Evolutionary conservation across 2,888 invertebrate species (phyloP).

Genomic region (Leptinotarsa peninsularis): DNA sequence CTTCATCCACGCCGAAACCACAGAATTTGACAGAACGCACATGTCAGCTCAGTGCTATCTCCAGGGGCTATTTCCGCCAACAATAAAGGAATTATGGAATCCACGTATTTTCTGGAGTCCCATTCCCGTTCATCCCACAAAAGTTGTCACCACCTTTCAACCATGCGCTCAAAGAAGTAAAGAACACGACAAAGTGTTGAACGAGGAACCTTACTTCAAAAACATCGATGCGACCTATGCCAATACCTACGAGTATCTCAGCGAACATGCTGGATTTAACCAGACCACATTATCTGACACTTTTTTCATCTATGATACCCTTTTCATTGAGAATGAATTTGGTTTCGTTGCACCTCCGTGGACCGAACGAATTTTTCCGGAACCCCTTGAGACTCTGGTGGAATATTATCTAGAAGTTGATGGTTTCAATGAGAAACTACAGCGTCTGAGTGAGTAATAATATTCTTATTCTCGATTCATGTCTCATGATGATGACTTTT

Average conservation of each 20-base stretch:
- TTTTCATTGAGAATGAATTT: conserved; percentile 30
- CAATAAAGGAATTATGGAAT: conserved; percentile 71
- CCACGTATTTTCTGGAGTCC: conserved; percentile 75
- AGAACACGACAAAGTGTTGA: conserved; percentile 10
- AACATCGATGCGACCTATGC: conserved; percentile 69
- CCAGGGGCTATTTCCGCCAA: conserved; percentile 78
- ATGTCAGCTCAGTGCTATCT: conserved; percentile 85
- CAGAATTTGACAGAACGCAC: conserved; percentile 86
- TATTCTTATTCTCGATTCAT: too few species aligned
- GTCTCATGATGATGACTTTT: too few species aligned
- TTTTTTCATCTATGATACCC: conserved; percentile 19
- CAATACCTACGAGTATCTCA: conserved; percentile 64
- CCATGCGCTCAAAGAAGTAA: conserved; percentile 24
- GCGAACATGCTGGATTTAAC: conserved; percentile 20
- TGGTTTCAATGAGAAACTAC: conserved; percentile 21
- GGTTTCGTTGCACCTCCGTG: conserved; percentile 33
- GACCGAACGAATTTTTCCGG: conserved; percentile 37
- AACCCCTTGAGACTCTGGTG: conserved; percentile 29
- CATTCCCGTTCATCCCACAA: conserved; percentile 78
- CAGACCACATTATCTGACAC: background rate
- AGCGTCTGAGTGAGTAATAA: conserved; percentile 28
- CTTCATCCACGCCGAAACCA: conserved; percentile 73
- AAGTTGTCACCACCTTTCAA: conserved; percentile 50
- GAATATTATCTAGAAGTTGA: conserved; percentile 16
- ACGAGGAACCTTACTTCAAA: conserved; percentile 50